Evolutionary conservation across 2,113 vertebrate genomes (phyloP).

Genomic region (Macquaria australasica): DNA sequence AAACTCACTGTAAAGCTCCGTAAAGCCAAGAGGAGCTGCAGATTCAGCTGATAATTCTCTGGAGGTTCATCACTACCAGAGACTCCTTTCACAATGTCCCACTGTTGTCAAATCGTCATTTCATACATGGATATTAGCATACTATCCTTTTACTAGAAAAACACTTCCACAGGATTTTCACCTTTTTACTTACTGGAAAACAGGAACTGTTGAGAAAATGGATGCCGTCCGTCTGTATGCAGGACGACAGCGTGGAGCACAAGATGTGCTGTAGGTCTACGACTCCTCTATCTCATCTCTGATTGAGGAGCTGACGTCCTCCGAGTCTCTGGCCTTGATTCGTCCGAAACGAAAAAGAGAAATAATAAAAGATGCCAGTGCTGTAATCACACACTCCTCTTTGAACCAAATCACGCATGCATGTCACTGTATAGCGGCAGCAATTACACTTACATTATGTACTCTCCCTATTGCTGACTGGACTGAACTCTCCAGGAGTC

Average conservation of each 20-base stretch:
- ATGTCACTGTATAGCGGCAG: background rate
- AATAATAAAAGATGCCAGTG: conserved; percentile 2
- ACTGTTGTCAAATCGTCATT: too few relatives aligned
- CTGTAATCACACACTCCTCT: conserved; percentile 3
- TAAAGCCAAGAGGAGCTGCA: background rate
- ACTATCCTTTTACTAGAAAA: too few relatives aligned
- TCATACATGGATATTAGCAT: too few relatives aligned
- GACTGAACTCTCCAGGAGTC: background rate
- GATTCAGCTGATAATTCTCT: background rate
- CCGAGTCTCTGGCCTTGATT: background rate
- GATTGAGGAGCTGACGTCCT: background rate
- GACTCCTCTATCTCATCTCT: background rate
- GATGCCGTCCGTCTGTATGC: background rate
- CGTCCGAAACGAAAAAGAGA: conserved; percentile 5
- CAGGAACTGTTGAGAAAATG: background rate
- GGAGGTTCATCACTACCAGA: background rate
- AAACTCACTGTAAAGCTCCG: background rate
- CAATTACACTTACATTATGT: background rate
- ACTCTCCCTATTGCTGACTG: background rate
- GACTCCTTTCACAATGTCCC: too few relatives aligned
- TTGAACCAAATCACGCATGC: background rate
- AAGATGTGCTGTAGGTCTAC: background rate
- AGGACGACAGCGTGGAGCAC: background rate
- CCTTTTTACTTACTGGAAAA: background rate
- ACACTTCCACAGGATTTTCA: background rate